phyloP scores from a whole-genome alignment of 2,888 invertebrate species.

The Malachius bipustulatus region DNA sequence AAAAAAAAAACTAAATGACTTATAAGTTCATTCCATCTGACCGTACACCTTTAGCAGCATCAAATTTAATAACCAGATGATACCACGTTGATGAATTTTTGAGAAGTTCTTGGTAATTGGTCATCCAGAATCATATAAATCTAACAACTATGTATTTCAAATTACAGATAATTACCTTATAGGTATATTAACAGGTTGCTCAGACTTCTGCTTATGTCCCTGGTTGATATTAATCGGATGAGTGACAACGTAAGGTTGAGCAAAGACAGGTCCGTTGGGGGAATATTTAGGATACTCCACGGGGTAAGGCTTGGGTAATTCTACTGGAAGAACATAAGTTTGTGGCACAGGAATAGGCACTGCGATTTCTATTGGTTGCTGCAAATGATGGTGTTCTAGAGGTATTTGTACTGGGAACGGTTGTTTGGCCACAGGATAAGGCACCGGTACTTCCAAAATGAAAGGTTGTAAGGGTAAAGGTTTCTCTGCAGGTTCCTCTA shows the following conservation, averaged over 20 bases:
- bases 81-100: too few relatives aligned
- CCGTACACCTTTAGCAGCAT: too few relatives aligned
- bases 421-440: conserved; percentile 32
- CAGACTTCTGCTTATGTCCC: too few relatives aligned
- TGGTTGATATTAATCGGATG: too few relatives aligned
- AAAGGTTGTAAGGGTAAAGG: conserved; percentile 31
- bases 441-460: conserved; percentile 32
- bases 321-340: conserved; percentile 19
- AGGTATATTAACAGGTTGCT: too few relatives aligned
- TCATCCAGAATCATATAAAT: too few relatives aligned
- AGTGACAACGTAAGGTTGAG: conserved; percentile 6
- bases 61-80: too few relatives aligned
- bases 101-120: too few relatives aligned
- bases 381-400: conserved; percentile 22
- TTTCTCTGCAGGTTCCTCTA: conserved; percentile 43
- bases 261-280: conserved; percentile 12
- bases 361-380: conserved; percentile 38
- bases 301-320: conserved; percentile 38
- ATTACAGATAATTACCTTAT: too few relatives aligned
- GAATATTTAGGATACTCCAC: conserved; percentile 28
- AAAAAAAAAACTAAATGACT: too few relatives aligned
- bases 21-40: too few relatives aligned
- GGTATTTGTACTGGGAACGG: conserved; percentile 19
- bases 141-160: too few relatives aligned
- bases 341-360: conserved; percentile 27